phyloP scores from a whole-genome alignment of 2,888 invertebrate species.

The Platycnemis pennipes region DNA sequence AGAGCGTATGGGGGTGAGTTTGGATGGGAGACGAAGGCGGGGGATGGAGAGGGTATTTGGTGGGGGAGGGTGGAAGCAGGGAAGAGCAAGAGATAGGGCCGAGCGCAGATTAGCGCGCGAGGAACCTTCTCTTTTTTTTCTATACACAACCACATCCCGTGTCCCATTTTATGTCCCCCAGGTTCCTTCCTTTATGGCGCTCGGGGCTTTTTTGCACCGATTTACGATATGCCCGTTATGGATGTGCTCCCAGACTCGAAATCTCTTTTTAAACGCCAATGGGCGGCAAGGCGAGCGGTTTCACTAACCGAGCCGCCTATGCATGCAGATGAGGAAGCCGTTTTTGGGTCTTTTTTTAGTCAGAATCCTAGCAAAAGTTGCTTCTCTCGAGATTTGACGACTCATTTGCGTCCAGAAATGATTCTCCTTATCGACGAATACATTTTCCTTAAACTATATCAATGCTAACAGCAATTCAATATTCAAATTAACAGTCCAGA shows the following conservation, averaged over 20 bases:
- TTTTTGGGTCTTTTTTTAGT: too few species aligned
- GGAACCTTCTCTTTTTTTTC: background rate
- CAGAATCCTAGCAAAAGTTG: too few species aligned
- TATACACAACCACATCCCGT: background rate
- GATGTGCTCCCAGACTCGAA: slow-evolving; percentile 40
- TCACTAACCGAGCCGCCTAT: background rate
- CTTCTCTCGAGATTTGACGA: too few species aligned
- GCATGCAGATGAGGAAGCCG: background rate
- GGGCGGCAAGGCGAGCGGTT: slow-evolving; percentile 14
- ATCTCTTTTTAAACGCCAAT: slow-evolving; percentile 41
- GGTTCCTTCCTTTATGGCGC: slow-evolving; percentile 33
- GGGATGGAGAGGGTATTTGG: background rate
- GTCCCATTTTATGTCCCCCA: slow-evolving; percentile 32
- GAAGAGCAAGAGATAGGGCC: background rate
- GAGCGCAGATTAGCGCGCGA: slow-evolving; percentile 42
- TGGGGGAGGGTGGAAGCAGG: background rate
- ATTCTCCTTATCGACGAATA: too few species aligned
- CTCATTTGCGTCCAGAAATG: too few species aligned
- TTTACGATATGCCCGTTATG: slow-evolving; percentile 35
- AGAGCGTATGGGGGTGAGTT: too few species aligned
- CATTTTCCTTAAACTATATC: too few species aligned
- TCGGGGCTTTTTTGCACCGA: slow-evolving; percentile 28
- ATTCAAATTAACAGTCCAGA: too few species aligned
- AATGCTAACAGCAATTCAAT: too few species aligned
- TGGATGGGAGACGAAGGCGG: background rate